Evolutionary conservation across 1,140 invertebrate species (phyloP).

Genomic region (Orussus abietinus): DNA sequence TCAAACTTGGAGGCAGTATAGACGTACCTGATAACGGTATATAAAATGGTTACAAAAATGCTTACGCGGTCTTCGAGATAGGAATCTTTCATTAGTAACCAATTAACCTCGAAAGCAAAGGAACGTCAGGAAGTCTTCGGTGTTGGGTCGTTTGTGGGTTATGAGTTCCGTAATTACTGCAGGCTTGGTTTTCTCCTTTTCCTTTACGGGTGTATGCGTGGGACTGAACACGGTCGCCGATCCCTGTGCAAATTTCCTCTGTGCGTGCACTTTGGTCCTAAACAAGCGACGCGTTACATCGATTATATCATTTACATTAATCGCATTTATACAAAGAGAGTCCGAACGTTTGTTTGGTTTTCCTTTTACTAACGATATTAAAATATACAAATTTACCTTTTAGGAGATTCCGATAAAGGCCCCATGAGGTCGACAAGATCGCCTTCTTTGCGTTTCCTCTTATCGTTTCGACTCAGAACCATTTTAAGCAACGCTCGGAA

Average conservation of each 20-base stretch:
- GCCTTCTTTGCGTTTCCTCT: conserved; percentile 48
- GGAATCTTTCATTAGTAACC: conserved; percentile 5
- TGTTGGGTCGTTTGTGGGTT: conserved; percentile 73
- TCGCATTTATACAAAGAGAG: conserved; percentile 3
- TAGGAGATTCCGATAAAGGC: conserved; percentile 51
- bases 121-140: conserved; percentile 88
- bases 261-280: conserved; percentile 80
- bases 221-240: conserved; percentile 48
- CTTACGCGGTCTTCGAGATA: neutral
- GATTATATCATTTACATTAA: conserved; percentile 14
- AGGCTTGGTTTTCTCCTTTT: conserved; percentile 55
- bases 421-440: conserved; percentile 51
- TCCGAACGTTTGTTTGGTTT: too few species aligned
- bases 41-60: conserved; percentile 3
- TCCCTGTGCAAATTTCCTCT: conserved; percentile 88
- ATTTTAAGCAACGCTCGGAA: too few species aligned
- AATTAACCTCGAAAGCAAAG: conserved; percentile 74
- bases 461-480: conserved; percentile 51
- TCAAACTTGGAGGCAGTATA: conserved; percentile 68
- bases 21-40: conserved; percentile 58
- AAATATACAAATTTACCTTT: conserved; percentile 54
- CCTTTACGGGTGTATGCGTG: conserved; percentile 57
- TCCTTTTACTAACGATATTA: too few species aligned
- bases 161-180: conserved; percentile 56
- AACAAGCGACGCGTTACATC: too few species aligned